Conservation (phyloP, 2,888 invertebrate genomes). For the Plagodis pulveraria region DNA sequence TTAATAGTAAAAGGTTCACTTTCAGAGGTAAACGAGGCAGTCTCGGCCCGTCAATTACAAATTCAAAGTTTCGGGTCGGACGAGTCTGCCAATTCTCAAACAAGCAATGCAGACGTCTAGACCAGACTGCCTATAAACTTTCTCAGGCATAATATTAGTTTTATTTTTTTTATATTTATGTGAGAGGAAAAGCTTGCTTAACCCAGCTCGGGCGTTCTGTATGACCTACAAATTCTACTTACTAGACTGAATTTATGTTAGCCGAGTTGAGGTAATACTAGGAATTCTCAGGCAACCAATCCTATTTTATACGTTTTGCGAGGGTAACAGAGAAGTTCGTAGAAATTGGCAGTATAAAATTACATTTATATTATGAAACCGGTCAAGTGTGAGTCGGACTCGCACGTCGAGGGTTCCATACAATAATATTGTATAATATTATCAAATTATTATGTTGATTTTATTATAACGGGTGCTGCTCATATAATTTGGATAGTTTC, state of each 20-base stretch:
- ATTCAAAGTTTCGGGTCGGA: constrained; percentile 45
- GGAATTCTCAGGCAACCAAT: too few species aligned
- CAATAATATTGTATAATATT: too few species aligned
- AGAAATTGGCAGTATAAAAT: too few species aligned
- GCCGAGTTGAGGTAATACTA: too few species aligned
- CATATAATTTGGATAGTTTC: too few species aligned
- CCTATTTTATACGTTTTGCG: too few species aligned
- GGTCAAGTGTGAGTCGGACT: too few species aligned
- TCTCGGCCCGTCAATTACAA: constrained; percentile 31
- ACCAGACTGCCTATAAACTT: constrained; percentile 58
- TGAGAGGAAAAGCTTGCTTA: constrained; percentile 40
- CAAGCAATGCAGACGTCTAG: constrained; percentile 51
- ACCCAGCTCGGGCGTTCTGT: constrained; percentile 35
- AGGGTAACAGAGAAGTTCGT: too few species aligned
- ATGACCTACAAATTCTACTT: constrained; percentile 8
- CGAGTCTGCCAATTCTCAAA: constrained; percentile 40
- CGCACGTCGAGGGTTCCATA: too few species aligned
- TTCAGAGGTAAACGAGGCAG: constrained; percentile 11
- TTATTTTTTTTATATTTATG: constrained; percentile 42
- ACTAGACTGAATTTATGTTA: constrained; percentile 1
- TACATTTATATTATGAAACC: too few species aligned
- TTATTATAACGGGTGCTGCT: too few species aligned
- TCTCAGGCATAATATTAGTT: constrained; percentile 49
- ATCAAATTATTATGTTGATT: too few species aligned
- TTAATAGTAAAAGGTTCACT: constrained; percentile 10